Conservation (phyloP, 2,113 vertebrate genomes). For the Barbus barbus region DNA sequence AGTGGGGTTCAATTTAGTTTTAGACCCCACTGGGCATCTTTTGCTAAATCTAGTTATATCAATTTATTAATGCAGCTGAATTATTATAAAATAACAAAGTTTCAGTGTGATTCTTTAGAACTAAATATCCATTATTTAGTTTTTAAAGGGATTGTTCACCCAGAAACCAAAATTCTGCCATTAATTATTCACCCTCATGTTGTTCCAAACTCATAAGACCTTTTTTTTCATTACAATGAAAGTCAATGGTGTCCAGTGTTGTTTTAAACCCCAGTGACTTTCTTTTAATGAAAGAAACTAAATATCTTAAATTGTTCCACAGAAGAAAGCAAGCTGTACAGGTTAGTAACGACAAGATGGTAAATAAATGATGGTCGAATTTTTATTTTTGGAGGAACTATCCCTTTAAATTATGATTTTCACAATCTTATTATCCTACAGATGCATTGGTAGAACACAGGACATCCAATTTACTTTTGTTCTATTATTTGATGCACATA, state of each 20-base stretch:
- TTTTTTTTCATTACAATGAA: not conserved
- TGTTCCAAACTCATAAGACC: too few species aligned
- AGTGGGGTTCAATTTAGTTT: not conserved
- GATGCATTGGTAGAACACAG: not conserved
- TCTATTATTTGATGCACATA: not conserved
- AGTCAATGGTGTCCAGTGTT: not conserved
- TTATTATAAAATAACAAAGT: too few species aligned
- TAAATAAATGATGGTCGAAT: not conserved
- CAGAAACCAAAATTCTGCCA: not conserved
- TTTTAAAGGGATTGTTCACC: too few species aligned
- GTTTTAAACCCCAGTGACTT: too few species aligned
- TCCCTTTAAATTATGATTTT: not conserved
- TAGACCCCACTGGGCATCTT: not conserved
- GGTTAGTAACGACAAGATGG: not conserved
- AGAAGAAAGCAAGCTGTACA: not conserved
- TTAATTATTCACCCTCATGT: not conserved
- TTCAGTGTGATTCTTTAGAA: not conserved
- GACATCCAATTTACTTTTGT: not conserved
- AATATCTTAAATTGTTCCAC: too few species aligned
- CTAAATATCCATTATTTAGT: not conserved
- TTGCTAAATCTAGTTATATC: too few species aligned
- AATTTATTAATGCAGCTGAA: too few species aligned
- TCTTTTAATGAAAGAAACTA: not conserved
- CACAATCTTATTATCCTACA: not conserved
- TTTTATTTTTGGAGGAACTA: not conserved